Evolutionary conservation across 2,888 invertebrate genomes (phyloP).

Genomic region (Hanleya hanleyi): DNA sequence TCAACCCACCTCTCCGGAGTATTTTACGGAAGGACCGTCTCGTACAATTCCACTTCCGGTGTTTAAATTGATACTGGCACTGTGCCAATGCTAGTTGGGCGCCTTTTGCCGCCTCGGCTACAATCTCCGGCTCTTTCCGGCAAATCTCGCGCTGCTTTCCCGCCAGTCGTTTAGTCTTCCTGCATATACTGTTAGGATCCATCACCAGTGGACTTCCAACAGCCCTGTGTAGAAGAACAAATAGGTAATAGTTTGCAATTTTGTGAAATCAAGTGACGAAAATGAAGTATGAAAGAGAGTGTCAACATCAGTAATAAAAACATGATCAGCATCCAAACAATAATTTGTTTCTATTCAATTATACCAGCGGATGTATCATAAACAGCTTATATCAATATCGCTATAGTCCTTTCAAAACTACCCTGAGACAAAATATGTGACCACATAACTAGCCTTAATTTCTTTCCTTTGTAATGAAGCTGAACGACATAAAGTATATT

Average conservation of each 20-base stretch:
- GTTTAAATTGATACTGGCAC: slow-evolving; percentile 88
- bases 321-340: no score
- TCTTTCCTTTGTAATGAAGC: no score
- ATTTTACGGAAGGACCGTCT: slow-evolving; percentile 88
- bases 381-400: no score
- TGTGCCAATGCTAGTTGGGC: slow-evolving; percentile 81
- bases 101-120: slow-evolving; percentile 88
- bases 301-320: no score
- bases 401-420: no score
- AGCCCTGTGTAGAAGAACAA: slow-evolving; percentile 63
- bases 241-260: background rate
- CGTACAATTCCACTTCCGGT: slow-evolving; percentile 91
- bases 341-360: no score
- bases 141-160: slow-evolving; percentile 80
- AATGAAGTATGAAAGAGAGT: no score
- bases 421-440: no score
- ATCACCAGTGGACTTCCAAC: slow-evolving; percentile 86
- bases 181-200: slow-evolving; percentile 91
- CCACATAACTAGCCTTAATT: no score
- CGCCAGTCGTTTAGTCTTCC: slow-evolving; percentile 85
- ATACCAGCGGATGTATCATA: no score
- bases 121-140: slow-evolving; percentile 85
- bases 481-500: no score
- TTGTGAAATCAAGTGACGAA: no score
- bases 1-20: slow-evolving; percentile 83